These are phyloP conservation scores for Nebria brevicollis DNA, from an alignment of 2,888 invertebrate genomes.

Conservation along the genomic window DNA sequence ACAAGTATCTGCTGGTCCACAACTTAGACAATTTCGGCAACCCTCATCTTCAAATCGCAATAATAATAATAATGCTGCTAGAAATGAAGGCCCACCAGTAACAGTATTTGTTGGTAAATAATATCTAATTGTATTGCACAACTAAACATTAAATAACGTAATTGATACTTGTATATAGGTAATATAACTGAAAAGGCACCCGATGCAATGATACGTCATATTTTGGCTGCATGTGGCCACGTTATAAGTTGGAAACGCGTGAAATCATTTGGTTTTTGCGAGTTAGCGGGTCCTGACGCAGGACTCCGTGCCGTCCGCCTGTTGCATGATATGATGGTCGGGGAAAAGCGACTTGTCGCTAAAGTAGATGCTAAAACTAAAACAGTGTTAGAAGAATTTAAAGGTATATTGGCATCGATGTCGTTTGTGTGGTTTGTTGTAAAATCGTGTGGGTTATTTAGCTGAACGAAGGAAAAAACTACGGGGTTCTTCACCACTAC, in stretches of 20 bases:
- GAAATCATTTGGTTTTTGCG: constrained; percentile 98
- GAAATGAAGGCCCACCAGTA: constrained; percentile 83
- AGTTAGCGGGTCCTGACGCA: constrained; percentile 94
- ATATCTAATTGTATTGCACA: not conserved
- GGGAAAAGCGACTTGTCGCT: constrained; percentile 93
- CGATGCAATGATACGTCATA: constrained; percentile 92
- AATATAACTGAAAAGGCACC: constrained; percentile 96
- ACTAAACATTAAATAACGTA: not conserved
- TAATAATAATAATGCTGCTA: constrained; percentile 41
- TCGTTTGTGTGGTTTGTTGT: not conserved
- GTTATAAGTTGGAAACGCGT: constrained; percentile 98
- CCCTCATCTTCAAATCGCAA: constrained; percentile 51
- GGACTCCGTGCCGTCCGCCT: constrained; percentile 93
- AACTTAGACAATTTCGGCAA: constrained; percentile 61
- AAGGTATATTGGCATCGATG: constrained; percentile 67
- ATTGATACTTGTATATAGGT: constrained; percentile 58
- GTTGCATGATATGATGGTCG: constrained; percentile 91
- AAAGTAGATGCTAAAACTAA: constrained; percentile 98
- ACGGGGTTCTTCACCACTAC: constrained; percentile 69
- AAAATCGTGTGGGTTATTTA: constrained; percentile 52
- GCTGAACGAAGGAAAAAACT: constrained; percentile 71
- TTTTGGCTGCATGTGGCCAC: constrained; percentile 92
- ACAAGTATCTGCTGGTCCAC: constrained; percentile 62
- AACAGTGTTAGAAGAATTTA: constrained; percentile 91
- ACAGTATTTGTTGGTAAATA: constrained; percentile 93